These are phyloP conservation scores for Drosophila mayaguana DNA, from an alignment of 2,888 invertebrate species.

Conservation along the genomic window DNA sequence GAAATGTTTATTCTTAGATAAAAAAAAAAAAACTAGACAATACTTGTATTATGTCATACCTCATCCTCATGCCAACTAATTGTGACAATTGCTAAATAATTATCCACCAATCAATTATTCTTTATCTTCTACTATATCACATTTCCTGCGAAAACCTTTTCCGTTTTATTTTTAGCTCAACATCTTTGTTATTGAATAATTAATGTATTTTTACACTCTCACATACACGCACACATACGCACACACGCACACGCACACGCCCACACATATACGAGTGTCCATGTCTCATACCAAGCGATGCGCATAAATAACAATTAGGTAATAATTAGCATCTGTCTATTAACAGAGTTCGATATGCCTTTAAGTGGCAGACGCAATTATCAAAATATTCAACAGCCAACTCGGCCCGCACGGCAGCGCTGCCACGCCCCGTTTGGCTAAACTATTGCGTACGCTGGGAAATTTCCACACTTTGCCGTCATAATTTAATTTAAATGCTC, in stretches of 20 bases:
- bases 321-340: conserved; percentile 76
- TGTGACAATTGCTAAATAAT: background rate
- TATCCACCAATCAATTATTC: background rate
- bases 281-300: conserved; percentile 5
- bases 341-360: conserved; percentile 72
- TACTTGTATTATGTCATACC: background rate
- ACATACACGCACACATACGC: background rate
- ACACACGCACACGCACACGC: background rate
- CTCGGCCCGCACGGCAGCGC: background rate
- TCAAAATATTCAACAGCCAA: conserved; percentile 19
- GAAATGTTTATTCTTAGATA: background rate
- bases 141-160: background rate
- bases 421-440: background rate
- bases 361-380: conserved; percentile 52
- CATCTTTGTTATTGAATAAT: conserved; percentile 1
- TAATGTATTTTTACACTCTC: conserved; percentile 7
- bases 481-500: conserved; percentile 80
- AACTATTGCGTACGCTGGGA: conserved; percentile 13
- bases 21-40: background rate
- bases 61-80: background rate
- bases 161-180: background rate
- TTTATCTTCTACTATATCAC: background rate
- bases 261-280: background rate
- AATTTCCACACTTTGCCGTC: conserved; percentile 57
- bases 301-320: conserved; percentile 76